Evolutionary conservation across 2,113 vertebrate species (phyloP), one percentile per base, ranked within the genome.

Genomic region (Capreolus pygargus): DNA sequence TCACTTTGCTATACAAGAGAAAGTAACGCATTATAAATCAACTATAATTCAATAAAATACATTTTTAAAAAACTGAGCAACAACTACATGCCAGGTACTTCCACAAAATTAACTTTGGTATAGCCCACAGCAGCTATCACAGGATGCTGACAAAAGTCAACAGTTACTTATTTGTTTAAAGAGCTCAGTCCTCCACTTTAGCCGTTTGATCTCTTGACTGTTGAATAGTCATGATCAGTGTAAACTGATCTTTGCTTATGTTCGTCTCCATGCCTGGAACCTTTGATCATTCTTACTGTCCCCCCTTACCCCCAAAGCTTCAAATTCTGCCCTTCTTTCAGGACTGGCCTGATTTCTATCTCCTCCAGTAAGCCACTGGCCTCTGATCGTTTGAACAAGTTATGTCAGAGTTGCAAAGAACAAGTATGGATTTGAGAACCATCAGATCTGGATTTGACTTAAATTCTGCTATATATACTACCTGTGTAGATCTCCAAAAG

Each of bases 101-200:
- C n/a, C 58, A 61, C 43, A 96, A 90, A 92, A 91, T 50, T 79
- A 52, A 76, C 23, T 45, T 90, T 54, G 12, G 58, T 52, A 45
- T 94, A 85, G 39, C 28, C 30, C 81, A 96, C 50, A 90, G 39
- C 83, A 52, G 55, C 16, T 92, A 60, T 74, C 50, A 79, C 16
- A 78, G 78, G 13, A 61, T 25, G n/a, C 57, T 85, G 36, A 96
- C 47, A 74, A 64, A 96, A 92, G 39, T 57, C 79, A 95, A 94
- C n/a, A 86, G 60, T 78, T 82, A 92, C 52, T 89, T 60, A 61
- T 4, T 86, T 96, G 82, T 50, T 96, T 89, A 28, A 96, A 96
- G 57, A 97, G 90, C 33, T 84, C 43, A 43, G 27, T 79, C 28
- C 4, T 86, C 60, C 57, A 17, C 39, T 92, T 92, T 55, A 96